Percentiles rank a stretch among this genome's conserved stretches.
Evolutionary conservation across 2,888 invertebrate genomes (phyloP).

Genomic region (Eupeodes latifasciatus): DNA sequence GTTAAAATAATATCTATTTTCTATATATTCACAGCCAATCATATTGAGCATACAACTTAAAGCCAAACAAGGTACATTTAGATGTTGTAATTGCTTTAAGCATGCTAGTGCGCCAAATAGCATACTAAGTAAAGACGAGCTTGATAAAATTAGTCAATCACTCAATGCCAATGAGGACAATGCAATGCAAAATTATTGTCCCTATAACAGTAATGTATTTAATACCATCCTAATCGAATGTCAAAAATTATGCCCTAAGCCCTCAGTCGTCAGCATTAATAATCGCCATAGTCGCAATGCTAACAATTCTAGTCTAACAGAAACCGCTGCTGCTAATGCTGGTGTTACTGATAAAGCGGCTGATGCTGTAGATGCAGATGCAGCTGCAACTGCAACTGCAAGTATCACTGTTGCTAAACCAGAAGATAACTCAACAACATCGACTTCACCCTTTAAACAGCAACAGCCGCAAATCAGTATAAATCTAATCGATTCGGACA

Average conservation of each 20-base stretch:
- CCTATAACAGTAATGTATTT: slow-evolving; percentile 78
- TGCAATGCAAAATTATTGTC: slow-evolving; percentile 77
- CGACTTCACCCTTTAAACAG: slow-evolving; percentile 56
- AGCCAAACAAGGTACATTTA: slow-evolving; percentile 91
- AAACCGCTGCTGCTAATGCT: slow-evolving; percentile 42
- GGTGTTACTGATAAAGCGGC: slow-evolving; percentile 28
- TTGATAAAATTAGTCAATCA: slow-evolving; percentile 76
- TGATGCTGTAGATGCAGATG: slow-evolving; percentile 9
- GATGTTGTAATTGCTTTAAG: slow-evolving; percentile 86
- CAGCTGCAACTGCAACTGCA: not conserved
- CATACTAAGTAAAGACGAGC: slow-evolving; percentile 80
- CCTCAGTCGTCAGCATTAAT: slow-evolving; percentile 73
- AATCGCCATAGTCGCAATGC: slow-evolving; percentile 70
- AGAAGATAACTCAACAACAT: slow-evolving; percentile 58
- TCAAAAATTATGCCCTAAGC: slow-evolving; percentile 77
- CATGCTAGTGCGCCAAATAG: slow-evolving; percentile 83
- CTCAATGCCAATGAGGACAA: slow-evolving; percentile 74
- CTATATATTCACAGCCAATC: slow-evolving; percentile 86
- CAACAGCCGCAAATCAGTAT: slow-evolving; percentile 80
- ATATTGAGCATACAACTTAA: slow-evolving; percentile 87
- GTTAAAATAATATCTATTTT: slow-evolving; percentile 2
- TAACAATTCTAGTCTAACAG: slow-evolving; percentile 72
- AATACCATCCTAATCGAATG: slow-evolving; percentile 78
- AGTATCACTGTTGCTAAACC: slow-evolving; percentile 22
- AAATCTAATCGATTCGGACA: slow-evolving; percentile 85